These are phyloP conservation scores for Trachurus trachurus DNA, from an alignment of 2,797 vertebrate genomes.

Conservation along the genomic window DNA sequence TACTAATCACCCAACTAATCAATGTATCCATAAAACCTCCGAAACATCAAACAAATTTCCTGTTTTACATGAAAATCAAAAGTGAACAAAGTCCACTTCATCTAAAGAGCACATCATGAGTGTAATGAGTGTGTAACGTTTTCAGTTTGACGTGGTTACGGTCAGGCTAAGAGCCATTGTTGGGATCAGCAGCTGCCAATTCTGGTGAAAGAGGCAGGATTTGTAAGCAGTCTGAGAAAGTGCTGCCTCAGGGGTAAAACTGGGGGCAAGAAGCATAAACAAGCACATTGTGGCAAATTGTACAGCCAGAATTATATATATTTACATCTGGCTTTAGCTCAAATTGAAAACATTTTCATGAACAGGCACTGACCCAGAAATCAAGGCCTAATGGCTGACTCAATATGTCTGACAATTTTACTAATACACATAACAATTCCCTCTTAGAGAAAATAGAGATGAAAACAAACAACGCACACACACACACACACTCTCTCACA, in stretches of 20 bases:
- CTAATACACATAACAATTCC: background rate
- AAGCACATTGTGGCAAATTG: background rate
- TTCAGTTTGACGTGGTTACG: conserved; percentile 47
- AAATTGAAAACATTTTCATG: conserved; percentile 19
- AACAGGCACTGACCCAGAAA: background rate
- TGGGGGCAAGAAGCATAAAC: conserved; percentile 22
- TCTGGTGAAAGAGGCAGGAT: conserved; percentile 51
- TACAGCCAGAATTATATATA: background rate
- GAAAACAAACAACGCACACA: conserved; percentile 6
- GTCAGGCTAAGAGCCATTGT: conserved; percentile 62
- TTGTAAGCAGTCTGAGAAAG: conserved; percentile 39
- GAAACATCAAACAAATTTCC: conserved; percentile 50
- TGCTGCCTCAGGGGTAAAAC: conserved; percentile 35
- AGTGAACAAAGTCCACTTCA: conserved; percentile 28
- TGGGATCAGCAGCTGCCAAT: conserved; percentile 67
- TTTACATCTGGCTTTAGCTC: conserved; percentile 4
- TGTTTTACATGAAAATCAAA: conserved; percentile 58
- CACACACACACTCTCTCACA: too few relatives aligned
- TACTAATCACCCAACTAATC: background rate
- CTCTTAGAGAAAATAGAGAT: background rate
- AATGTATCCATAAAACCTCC: conserved; percentile 6
- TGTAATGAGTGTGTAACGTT: conserved; percentile 55
- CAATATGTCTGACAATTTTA: background rate
- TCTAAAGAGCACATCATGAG: conserved; percentile 40
- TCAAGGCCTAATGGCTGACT: background rate